Evolutionary conservation across 2,113 vertebrate genomes (phyloP), one percentile per base, ranked within the genome.

Genomic region (Pterocles orientalis): DNA sequence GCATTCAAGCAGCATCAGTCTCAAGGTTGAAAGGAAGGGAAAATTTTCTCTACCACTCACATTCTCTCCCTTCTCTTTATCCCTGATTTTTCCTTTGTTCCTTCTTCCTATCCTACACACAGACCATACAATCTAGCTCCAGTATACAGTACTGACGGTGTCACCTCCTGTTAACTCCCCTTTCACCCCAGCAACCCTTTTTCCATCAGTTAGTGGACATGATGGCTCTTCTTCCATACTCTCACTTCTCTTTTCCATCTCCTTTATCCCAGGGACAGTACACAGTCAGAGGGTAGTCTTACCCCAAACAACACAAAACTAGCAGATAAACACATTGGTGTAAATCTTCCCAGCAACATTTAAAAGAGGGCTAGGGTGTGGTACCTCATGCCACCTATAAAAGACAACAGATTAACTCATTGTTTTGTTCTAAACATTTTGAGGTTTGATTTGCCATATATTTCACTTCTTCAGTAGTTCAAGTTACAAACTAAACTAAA

Each of bases 251-350:
- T 11, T 43, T 61, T 80, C 14, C 1, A 50, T 13, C 14, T 39
- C 41, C 60, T 65, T 77, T 77, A 31, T 60, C 36, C 26, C 18
- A 43, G 6, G 5, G 45, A n/a, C 16, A 70, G 10, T 1, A 6
- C 5, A 4, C 7, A 29, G 13, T 11, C 3, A 1, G 13, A 39
- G 9, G 15, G 58, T 0, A 26, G 25, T 14, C 45, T 62, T 62
- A 80, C 39, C 39, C 29, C 12, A 29, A 34, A 0, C 31, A 19
- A 45, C 85, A 7, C 16, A 71, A 70, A 89, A 18, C 5, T 15
- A 54, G 28, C 11, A 41, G 19, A 72, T 18, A 26, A 82, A 41
- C 0, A 1, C 0, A 0, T 65, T 64, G 25, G 41, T 20, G 6
- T 51, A 34, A 21, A 18, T 48, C 45, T 77, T 39, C 34, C 34